A percentile compares a stretch with the other conserved stretches of the same genome.
phyloP scores from a whole-genome alignment of 2,888 invertebrate genomes.

The Ormia ochracea region DNA sequence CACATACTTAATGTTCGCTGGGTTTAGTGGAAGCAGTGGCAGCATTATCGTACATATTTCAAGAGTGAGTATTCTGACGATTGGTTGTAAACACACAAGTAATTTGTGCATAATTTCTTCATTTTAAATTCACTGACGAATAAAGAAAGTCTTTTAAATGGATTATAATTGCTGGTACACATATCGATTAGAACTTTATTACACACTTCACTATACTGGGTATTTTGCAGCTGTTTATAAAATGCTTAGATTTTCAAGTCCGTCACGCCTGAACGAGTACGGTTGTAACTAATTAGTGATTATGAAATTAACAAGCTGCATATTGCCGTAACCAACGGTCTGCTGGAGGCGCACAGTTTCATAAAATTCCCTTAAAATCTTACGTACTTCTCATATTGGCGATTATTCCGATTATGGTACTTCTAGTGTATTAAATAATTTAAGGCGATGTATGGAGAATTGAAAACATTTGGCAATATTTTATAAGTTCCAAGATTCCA shows the following conservation, averaged over 20 bases:
- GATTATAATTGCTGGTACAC: constrained; percentile 2
- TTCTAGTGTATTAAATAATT: no score
- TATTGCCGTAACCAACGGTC: no score
- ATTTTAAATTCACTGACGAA: neutral
- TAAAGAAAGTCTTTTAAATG: neutral
- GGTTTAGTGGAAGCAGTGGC: neutral
- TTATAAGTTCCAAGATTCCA: no score
- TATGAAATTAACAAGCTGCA: no score
- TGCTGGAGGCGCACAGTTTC: no score
- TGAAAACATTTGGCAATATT: no score
- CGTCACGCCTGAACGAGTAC: neutral
- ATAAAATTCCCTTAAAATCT: no score
- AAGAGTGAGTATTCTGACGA: neutral
- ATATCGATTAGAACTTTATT: neutral
- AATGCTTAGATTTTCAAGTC: neutral
- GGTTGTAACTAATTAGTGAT: neutral
- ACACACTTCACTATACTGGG: neutral
- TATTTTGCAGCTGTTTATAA: constrained; percentile 33
- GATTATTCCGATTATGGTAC: no score
- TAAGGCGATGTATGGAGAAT: no score
- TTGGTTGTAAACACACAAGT: neutral
- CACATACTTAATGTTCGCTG: no score
- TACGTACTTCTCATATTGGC: no score
- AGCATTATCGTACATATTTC: neutral
- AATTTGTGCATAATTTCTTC: constrained; percentile 16